These are phyloP conservation scores for Ctenoplectra terminalis DNA, from an alignment of 1,140 invertebrate species.

Conservation along the genomic window DNA sequence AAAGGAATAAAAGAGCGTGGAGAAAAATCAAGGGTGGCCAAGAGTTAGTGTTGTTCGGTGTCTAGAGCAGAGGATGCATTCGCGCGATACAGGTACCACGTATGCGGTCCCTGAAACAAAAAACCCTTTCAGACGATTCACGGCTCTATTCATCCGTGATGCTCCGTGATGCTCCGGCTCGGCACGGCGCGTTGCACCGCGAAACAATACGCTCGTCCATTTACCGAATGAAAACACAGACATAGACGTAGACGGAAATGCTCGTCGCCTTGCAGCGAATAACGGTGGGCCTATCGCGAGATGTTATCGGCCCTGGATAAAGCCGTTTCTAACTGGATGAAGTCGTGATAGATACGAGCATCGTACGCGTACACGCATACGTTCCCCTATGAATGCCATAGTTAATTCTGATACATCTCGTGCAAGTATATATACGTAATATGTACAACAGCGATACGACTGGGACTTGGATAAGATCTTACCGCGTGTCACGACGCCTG, in stretches of 20 bases:
- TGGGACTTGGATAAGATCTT: conserved; percentile 14
- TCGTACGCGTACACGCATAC: neutral
- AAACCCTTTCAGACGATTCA: conserved; percentile 55
- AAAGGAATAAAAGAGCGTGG: neutral
- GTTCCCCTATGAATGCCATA: neutral
- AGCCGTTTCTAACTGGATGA: conserved; percentile 42
- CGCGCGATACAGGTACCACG: neutral
- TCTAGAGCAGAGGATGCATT: conserved; percentile 21
- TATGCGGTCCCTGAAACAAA: conserved; percentile 25
- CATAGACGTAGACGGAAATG: conserved; percentile 38
- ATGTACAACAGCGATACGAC: neutral
- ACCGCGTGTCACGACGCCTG: neutral
- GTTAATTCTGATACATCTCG: conserved; percentile 28
- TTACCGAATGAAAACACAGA: conserved; percentile 53
- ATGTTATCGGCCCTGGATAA: conserved; percentile 33
- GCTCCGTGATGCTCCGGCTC: neutral
- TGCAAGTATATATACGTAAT: neutral
- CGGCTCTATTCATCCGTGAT: conserved; percentile 45
- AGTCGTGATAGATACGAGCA: conserved; percentile 3
- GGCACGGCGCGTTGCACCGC: conserved; percentile 5
- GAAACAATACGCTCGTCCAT: conserved; percentile 53
- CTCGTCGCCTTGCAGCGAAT: conserved; percentile 42
- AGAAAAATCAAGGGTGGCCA: conserved; percentile 7
- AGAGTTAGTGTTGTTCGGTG: conserved; percentile 12
- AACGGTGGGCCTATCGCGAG: conserved; percentile 15